Base-by-base conservation (phyloP, 2,113 vertebrate species). In the Myrmecobius fasciatus region DNA sequence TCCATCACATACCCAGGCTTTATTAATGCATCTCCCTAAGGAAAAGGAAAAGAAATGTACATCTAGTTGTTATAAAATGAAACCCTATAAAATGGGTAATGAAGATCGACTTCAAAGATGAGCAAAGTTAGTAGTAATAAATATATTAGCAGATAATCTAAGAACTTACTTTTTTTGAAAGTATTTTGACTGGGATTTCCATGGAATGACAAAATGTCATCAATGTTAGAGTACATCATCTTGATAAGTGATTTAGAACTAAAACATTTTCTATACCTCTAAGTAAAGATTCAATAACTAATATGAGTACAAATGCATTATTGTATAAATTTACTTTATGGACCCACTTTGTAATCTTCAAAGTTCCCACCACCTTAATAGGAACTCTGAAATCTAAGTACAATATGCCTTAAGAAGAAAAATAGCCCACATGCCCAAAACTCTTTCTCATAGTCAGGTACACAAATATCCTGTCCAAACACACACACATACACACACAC, bases 1-100 rank as follows among this genome's bases (percentile, higher is more conserved):
- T 88, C 99, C 99, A 96, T 99, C 99, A 97, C 99, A 99, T 11
- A 99, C 99, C 99, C 99, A 99, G 92, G 99, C 99, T 98, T 99
- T 99, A 98, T 99, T 99, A 98, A 99, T 99, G 97, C 99, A 99
- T 98, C 99, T 99, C 98, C 99, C 99, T 99, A 95, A 98, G 97
- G 95, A 97, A 97, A 98, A 98, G 91, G 98, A 96, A 98, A 98
- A 98, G 93, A 96, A 83, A 93, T 93, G 97, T 92, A 96, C 49
- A 88, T 93, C 93, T 46, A 2, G 46, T 56, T 93, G 92, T 95
- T 96, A 20, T 54, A 95, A 83, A 83, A 90, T 95, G 91, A 91
- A 22, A 89, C 90, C 54, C 31, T 89, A 3, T 47, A n/a, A 60
- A 97, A 95, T 20, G 53, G 75, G 12, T 11, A 8, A 3, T 24